A percentile compares a stretch with the other conserved stretches of the same genome.
Conservation (phyloP, 2,888 invertebrate species). For the Drosophila niveifrons region DNA sequence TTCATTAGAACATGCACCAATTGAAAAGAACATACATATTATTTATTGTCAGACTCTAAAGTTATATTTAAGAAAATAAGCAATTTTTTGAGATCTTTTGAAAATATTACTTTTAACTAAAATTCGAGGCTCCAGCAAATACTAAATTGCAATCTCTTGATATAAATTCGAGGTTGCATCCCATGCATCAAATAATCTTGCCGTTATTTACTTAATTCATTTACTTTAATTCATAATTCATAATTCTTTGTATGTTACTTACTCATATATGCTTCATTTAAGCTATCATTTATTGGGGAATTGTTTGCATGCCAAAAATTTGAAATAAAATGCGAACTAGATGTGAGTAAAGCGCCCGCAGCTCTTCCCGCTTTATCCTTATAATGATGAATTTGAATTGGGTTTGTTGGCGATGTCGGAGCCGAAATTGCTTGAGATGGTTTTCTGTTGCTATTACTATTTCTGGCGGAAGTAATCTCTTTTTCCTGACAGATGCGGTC, state of each 20-base stretch:
- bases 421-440: slow-evolving; percentile 50
- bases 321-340: slow-evolving; percentile 88
- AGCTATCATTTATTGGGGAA: slow-evolving; percentile 58
- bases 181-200: background rate
- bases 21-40: background rate
- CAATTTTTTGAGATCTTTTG: background rate
- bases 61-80: background rate
- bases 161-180: background rate
- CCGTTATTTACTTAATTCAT: background rate
- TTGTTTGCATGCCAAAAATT: slow-evolving; percentile 87
- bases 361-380: slow-evolving; percentile 37
- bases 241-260: slow-evolving; percentile 43
- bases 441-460: background rate
- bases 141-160: background rate
- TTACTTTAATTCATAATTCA: no score
- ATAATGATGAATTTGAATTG: slow-evolving; percentile 9
- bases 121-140: background rate
- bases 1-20: background rate
- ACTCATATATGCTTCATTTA: slow-evolving; percentile 42
- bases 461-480: background rate
- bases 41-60: background rate
- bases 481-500: slow-evolving; percentile 49
- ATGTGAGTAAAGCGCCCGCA: slow-evolving; percentile 85
- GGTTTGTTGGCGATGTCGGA: slow-evolving; percentile 75
- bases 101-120: background rate